Conservation (phyloP, 2,113 vertebrate genomes). For the Glaucidium brasilianum region DNA sequence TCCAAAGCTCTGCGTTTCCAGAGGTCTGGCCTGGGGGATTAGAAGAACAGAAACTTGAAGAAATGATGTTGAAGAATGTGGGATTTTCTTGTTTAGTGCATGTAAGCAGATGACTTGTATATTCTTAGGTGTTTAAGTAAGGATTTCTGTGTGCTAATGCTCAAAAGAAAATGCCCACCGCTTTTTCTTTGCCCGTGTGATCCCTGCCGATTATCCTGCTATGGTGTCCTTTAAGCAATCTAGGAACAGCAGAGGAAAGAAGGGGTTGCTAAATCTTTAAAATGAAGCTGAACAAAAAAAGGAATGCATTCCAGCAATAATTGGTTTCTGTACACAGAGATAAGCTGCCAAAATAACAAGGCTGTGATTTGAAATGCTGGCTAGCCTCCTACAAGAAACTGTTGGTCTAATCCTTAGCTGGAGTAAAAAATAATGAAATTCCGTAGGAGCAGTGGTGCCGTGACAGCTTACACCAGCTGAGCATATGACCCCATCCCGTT, state of each 20-base stretch:
- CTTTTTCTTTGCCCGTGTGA: neutral
- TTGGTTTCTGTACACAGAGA: conserved; percentile 58
- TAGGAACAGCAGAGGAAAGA: neutral
- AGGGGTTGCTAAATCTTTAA: neutral
- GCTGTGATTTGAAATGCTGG: conserved; percentile 28
- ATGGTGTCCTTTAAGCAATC: neutral
- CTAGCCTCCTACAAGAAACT: neutral
- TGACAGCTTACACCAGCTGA: neutral
- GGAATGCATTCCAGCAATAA: conserved; percentile 34
- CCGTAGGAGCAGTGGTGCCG: neutral
- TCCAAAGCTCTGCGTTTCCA: rapidly evolving
- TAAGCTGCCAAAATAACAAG: conserved; percentile 55
- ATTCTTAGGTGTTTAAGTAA: neutral
- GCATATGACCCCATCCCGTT: rapidly evolving
- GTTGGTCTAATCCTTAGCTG: neutral
- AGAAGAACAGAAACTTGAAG: neutral
- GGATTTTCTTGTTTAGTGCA: neutral
- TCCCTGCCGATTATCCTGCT: neutral
- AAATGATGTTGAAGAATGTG: rapidly evolving
- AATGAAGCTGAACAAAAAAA: conserved; percentile 23
- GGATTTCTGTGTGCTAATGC: neutral
- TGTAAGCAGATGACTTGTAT: neutral
- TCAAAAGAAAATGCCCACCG: neutral
- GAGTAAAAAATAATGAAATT: neutral
- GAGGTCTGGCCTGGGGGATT: neutral